Evolutionary conservation across 2,113 vertebrate genomes (phyloP).

Genomic region (Sialia sialis): DNA sequence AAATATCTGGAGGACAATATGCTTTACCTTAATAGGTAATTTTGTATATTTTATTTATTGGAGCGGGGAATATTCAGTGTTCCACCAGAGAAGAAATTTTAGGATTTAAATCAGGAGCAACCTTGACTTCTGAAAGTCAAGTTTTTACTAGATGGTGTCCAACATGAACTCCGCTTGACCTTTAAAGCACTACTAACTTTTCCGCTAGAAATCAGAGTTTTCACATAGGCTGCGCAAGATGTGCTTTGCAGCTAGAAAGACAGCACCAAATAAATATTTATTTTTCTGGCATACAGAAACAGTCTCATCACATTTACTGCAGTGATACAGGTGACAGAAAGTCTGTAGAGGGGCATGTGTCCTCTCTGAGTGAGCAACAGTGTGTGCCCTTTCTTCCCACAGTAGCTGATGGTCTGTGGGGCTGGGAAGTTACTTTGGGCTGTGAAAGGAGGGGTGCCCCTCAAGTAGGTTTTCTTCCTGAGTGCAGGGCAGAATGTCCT

Average conservation of each 20-base stretch:
- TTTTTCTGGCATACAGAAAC: background rate
- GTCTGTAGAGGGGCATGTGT: background rate
- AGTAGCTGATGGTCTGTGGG: background rate
- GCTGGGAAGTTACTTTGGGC: background rate
- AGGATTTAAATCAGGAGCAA: background rate
- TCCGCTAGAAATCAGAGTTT: background rate
- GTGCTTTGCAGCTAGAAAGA: background rate
- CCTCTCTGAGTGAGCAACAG: background rate
- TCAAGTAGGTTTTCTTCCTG: fast-evolving
- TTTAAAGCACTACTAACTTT: constrained; percentile 16
- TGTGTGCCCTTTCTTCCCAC: background rate
- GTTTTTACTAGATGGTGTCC: background rate
- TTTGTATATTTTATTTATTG: constrained; percentile 15
- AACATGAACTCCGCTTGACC: constrained; percentile 15
- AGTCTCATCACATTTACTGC: background rate
- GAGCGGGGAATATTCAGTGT: background rate
- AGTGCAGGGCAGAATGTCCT: fast-evolving
- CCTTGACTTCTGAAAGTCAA: background rate
- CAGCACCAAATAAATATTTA: background rate
- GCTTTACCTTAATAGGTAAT: constrained; percentile 63
- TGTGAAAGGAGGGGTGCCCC: fast-evolving
- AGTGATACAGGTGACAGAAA: background rate
- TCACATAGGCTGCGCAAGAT: background rate
- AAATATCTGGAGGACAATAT: constrained; percentile 44
- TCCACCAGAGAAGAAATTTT: background rate